These are phyloP conservation scores for Scleropages formosus DNA, from an alignment of 2,797 vertebrate species.

Conservation along the genomic window DNA sequence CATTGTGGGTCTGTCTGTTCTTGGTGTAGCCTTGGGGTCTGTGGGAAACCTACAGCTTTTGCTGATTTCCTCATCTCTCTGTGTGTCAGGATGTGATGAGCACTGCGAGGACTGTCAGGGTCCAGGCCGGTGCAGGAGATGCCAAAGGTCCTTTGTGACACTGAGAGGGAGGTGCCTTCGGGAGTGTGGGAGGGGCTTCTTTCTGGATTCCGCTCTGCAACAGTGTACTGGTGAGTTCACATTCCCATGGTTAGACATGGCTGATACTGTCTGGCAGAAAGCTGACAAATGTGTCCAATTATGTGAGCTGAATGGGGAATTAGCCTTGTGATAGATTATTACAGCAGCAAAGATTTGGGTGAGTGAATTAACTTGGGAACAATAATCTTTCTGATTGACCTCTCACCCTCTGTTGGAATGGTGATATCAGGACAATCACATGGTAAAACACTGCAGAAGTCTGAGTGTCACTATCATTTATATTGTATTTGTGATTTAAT, in stretches of 20 bases:
- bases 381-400: background rate
- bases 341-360: background rate
- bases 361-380: background rate
- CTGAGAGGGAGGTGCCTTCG: conserved; percentile 71
- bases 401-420: too few species aligned
- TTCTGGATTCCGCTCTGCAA: conserved; percentile 56
- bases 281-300: background rate
- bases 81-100: conserved; percentile 73
- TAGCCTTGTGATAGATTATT: background rate
- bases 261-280: background rate
- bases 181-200: conserved; percentile 69
- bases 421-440: too few species aligned
- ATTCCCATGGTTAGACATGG: background rate
- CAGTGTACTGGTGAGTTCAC: conserved; percentile 72
- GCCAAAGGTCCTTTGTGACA: conserved; percentile 69
- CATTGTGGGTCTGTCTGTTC: too few species aligned
- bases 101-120: conserved; percentile 74
- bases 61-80: conserved; percentile 20
- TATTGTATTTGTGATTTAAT: too few species aligned
- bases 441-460: too few species aligned
- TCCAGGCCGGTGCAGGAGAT: conserved; percentile 68
- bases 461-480: too few species aligned
- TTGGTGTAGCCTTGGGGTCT: background rate
- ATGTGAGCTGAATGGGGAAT: background rate
- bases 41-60: conserved; percentile 10